Evolutionary conservation across 2,888 invertebrate species (phyloP).

Genomic region (Marronus borbonicus): DNA sequence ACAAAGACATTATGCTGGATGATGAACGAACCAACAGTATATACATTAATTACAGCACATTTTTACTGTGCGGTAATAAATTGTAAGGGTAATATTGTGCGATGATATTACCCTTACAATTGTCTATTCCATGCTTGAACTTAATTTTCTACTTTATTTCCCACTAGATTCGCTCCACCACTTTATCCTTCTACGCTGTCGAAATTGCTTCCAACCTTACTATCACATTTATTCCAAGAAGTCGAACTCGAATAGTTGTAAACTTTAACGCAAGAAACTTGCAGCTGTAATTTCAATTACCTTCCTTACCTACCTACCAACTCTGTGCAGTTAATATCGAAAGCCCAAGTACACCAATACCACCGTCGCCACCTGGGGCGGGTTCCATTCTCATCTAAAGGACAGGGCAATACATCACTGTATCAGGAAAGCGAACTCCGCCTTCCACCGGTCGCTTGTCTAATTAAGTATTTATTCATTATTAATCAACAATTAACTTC

Average conservation of each 20-base stretch:
- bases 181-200: too few relatives aligned
- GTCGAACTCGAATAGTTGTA: not conserved
- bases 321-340: not conserved
- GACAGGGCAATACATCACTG: constrained; percentile 26
- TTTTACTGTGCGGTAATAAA: too few relatives aligned
- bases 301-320: not conserved
- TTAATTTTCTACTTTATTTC: too few relatives aligned
- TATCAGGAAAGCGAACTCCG: constrained; percentile 11
- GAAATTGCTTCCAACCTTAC: too few relatives aligned
- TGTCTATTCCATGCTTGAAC: too few relatives aligned
- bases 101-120: too few relatives aligned
- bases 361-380: not conserved
- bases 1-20: too few relatives aligned
- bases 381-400: not conserved
- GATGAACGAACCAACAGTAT: too few relatives aligned
- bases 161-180: too few relatives aligned
- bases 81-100: too few relatives aligned
- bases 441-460: not conserved
- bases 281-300: not conserved
- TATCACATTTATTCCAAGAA: too few relatives aligned
- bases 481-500: constrained; percentile 45
- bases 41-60: too few relatives aligned
- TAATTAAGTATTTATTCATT: constrained; percentile 43
- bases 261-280: constrained; percentile 7
- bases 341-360: not conserved